phyloP scores from a whole-genome alignment of 2,113 vertebrate genomes.

The Phalacrocorax brasilianus region DNA sequence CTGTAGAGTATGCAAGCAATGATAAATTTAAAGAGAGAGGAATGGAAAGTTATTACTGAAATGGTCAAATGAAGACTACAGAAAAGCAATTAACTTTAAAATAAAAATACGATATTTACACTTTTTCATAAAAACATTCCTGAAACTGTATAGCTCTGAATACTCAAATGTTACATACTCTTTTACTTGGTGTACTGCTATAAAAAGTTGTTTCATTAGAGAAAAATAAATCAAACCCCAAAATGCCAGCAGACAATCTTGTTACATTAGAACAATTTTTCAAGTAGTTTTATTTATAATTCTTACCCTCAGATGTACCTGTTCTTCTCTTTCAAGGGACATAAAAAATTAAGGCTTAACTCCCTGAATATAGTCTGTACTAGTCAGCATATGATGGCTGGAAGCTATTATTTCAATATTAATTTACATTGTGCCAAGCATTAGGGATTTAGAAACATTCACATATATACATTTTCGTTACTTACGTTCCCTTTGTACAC shows the following conservation, averaged over 20 bases:
- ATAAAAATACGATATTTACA: background rate
- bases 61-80: background rate
- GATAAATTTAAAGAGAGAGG: background rate
- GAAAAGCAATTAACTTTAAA: background rate
- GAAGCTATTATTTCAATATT: background rate
- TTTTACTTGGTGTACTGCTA: background rate
- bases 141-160: background rate
- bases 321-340: background rate
- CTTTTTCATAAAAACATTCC: background rate
- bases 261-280: background rate
- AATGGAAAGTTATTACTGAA: background rate
- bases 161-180: background rate
- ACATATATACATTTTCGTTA: background rate
- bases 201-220: background rate
- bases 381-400: background rate
- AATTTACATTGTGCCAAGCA: background rate
- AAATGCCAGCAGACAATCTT: background rate
- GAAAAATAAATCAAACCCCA: background rate
- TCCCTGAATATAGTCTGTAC: background rate
- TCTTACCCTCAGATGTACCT: background rate
- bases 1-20: background rate
- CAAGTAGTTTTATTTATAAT: background rate
- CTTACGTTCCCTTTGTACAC: background rate
- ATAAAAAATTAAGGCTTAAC: background rate
- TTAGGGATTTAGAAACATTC: background rate